Evolutionary conservation across 2,888 invertebrate species (phyloP), one percentile per base, ranked within the genome.

Genomic region (Eilema caniola): DNA sequence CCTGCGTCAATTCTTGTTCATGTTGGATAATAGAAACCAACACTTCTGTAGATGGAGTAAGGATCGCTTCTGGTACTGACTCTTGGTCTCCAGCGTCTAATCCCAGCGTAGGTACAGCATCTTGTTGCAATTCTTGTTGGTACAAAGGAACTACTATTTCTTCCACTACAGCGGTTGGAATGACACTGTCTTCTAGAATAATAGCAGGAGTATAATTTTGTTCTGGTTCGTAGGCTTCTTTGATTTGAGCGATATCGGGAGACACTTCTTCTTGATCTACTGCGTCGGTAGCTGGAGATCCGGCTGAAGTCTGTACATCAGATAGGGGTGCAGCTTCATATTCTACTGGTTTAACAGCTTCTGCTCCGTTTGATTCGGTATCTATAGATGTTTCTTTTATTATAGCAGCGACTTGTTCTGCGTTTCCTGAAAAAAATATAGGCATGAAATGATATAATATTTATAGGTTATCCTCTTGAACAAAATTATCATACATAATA

Each of bases 381-480:
- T 75, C 76, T 3, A 78, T 70, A 24, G 73, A n/a, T 69, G 80
- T 75, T 24, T 77, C 74, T 71, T 81, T 81, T 28, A 79, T 72
- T 41, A 73, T 47, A 56, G 74, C 66, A 14, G 73, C 16, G 2
- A 61, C 53, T 64, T 79, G 68, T 73, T 85, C 81, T 2, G 68
- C 67, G 62, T 59, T 81, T 62, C 65, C 86, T 86, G 74, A 3
- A 61, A 61, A 61, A 53, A n/a, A 10, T n/a, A 2, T 53, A 47
- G 14, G 10, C 2, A 47, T 20, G 1, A 20, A 20, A 47, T 0
- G 1, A 47, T 5, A 5, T 20, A 28, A 28, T 41, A 4, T 3
- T n/a, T n/a, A n/a, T n/a, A n/a, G n/a, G n/a, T n/a, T n/a, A n/a
- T n/a, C n/a, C n/a, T n/a, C n/a, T n/a, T n/a, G n/a, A n/a, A n/a